A percentile compares a stretch with the other conserved stretches of the same genome.
Conservation (phyloP, 2,888 invertebrate genomes). For the Silvanus unidentatus region DNA sequence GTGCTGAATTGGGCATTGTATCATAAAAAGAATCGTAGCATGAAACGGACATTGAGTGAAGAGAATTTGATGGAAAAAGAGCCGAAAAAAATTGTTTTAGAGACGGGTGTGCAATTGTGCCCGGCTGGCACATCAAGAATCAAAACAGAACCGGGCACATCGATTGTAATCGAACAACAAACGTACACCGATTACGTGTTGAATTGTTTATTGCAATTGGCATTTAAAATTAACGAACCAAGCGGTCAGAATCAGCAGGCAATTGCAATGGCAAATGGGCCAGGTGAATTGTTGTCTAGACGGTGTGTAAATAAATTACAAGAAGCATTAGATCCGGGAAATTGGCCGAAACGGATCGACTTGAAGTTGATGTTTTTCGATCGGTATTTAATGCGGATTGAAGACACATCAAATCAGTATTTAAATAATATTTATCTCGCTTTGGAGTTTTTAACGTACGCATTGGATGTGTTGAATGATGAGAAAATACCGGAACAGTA, state of each 20-base stretch:
- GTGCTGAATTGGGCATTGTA: slow-evolving; percentile 97
- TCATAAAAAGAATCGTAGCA: slow-evolving; percentile 64
- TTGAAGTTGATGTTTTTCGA: slow-evolving; percentile 87
- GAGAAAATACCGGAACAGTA: slow-evolving; percentile 80
- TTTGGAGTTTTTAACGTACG: slow-evolving; percentile 81
- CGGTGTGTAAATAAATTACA: slow-evolving; percentile 87
- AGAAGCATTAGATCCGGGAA: slow-evolving; percentile 84
- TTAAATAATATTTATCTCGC: slow-evolving; percentile 89
- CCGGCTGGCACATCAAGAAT: too few species aligned
- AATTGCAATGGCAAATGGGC: slow-evolving; percentile 47
- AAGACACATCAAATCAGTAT: slow-evolving; percentile 60
- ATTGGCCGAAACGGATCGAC: slow-evolving; percentile 90
- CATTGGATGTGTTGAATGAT: slow-evolving; percentile 76
- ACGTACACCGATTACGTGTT: too few species aligned
- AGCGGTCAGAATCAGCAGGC: slow-evolving; percentile 29
- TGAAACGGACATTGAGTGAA: slow-evolving; percentile 1
- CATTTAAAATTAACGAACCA: too few species aligned
- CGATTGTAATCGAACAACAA: too few species aligned
- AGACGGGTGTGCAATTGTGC: too few species aligned
- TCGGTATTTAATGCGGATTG: slow-evolving; percentile 64
- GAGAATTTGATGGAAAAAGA: slow-evolving; percentile 42
- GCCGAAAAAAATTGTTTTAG: too few species aligned
- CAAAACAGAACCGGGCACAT: too few species aligned
- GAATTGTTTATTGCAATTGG: too few species aligned
- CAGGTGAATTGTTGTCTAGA: slow-evolving; percentile 65